Conservation (phyloP, 2,797 vertebrate species). For the Mormyrops attenuatus region DNA sequence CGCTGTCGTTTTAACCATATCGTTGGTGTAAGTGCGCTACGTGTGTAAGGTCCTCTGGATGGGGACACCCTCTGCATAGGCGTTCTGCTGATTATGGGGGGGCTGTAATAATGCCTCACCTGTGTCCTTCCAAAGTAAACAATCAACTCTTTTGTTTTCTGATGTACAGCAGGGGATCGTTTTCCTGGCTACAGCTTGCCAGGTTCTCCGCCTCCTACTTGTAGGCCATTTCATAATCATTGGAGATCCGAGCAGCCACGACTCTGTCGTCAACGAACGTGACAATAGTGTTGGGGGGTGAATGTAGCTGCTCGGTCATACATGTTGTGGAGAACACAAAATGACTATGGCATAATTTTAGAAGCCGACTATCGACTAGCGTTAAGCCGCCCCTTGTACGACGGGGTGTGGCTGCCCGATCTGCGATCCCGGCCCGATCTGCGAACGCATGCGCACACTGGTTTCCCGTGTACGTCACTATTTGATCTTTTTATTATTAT, state of each 20-base stretch:
- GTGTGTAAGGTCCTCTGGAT: neutral
- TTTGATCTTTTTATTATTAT: no score
- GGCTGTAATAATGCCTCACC: neutral
- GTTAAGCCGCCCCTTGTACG: neutral
- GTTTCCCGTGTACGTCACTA: no score
- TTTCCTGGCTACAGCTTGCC: neutral
- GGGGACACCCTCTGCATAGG: neutral
- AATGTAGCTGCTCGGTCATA: neutral
- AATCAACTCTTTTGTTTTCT: neutral
- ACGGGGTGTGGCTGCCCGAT: neutral
- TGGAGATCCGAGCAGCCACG: neutral
- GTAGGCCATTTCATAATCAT: neutral
- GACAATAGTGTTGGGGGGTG: neutral
- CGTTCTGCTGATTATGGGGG: neutral
- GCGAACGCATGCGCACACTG: no score
- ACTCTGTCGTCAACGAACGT: neutral
- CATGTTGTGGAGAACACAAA: neutral
- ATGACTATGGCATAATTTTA: neutral
- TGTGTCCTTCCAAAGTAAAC: neutral
- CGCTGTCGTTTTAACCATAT: neutral
- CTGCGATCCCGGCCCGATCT: no score
- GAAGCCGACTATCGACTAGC: neutral
- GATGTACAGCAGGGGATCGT: neutral
- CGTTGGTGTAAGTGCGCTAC: neutral
- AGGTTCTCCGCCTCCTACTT: neutral